Conservation (phyloP, 2,888 invertebrate genomes). For the Agonopterix heracliana region DNA sequence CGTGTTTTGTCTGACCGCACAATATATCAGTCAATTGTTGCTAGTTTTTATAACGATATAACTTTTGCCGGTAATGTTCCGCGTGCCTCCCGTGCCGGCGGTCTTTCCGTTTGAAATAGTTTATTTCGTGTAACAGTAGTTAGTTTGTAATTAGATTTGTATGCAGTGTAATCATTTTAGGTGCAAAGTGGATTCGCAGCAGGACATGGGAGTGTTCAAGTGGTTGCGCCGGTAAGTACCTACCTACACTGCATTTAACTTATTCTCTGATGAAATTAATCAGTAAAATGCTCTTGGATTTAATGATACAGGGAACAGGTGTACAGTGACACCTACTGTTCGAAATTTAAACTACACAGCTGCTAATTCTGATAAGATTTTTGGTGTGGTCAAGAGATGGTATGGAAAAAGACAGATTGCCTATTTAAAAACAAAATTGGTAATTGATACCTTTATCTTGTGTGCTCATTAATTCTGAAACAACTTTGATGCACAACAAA, state of each 20-base stretch:
- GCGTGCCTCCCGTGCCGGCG: slow-evolving; percentile 39
- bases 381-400: too few species aligned
- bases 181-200: slow-evolving; percentile 52
- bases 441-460: too few species aligned
- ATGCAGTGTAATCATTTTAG: slow-evolving; percentile 25
- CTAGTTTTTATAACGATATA: slow-evolving; percentile 58
- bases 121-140: slow-evolving; percentile 18
- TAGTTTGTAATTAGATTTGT: slow-evolving; percentile 16
- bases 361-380: too few species aligned
- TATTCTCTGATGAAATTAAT: too few species aligned
- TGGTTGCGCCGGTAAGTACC: slow-evolving; percentile 69
- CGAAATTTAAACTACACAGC: too few species aligned
- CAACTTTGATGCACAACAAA: too few species aligned
- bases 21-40: slow-evolving; percentile 73
- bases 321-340: too few species aligned
- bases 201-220: slow-evolving; percentile 70
- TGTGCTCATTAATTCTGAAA: too few species aligned
- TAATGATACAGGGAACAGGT: too few species aligned
- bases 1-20: slow-evolving; percentile 74
- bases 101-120: slow-evolving; percentile 43
- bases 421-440: too few species aligned
- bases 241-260: not conserved
- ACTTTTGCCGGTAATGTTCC: slow-evolving; percentile 65
- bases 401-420: too few species aligned
- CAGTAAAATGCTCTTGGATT: too few species aligned